Conservation (phyloP, 2,113 vertebrate genomes). For the Heloderma charlesbogerti region DNA sequence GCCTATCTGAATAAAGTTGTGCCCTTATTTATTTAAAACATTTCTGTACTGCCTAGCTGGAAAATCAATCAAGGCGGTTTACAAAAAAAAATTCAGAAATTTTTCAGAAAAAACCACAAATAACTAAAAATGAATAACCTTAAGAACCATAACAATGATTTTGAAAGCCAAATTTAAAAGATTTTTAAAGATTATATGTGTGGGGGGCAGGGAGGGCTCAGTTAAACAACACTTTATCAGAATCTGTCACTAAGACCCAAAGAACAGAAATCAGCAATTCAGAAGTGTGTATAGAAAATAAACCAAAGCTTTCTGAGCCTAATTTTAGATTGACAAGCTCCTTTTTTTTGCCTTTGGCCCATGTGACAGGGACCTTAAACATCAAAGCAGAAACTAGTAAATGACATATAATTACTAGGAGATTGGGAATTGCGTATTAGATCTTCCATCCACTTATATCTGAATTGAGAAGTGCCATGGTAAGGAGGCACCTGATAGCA, state of each 20-base stretch:
- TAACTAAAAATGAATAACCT: no score
- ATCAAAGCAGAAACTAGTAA: slow-evolving; percentile 41
- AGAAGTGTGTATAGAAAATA: neutral
- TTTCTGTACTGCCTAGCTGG: no score
- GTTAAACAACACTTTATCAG: neutral
- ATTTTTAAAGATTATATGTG: no score
- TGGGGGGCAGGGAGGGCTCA: no score
- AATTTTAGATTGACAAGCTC: neutral
- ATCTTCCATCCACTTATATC: slow-evolving; percentile 3
- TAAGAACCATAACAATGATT: no score
- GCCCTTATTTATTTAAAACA: no score
- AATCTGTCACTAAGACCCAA: neutral
- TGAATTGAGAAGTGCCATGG: slow-evolving; percentile 19
- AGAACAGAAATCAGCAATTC: neutral
- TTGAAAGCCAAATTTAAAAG: no score
- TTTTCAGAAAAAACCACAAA: no score
- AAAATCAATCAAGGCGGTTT: no score
- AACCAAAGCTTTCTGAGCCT: neutral
- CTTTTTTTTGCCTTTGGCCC: neutral
- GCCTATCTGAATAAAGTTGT: no score
- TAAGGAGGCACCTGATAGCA: slow-evolving; percentile 29
- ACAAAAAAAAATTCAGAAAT: no score
- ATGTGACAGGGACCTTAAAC: slow-evolving; percentile 18
- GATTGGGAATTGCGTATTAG: neutral
- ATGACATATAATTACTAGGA: slow-evolving; percentile 29